Evolutionary conservation across 2,113 vertebrate genomes (phyloP).

Genomic region (Cynoglossus semilaevis): DNA sequence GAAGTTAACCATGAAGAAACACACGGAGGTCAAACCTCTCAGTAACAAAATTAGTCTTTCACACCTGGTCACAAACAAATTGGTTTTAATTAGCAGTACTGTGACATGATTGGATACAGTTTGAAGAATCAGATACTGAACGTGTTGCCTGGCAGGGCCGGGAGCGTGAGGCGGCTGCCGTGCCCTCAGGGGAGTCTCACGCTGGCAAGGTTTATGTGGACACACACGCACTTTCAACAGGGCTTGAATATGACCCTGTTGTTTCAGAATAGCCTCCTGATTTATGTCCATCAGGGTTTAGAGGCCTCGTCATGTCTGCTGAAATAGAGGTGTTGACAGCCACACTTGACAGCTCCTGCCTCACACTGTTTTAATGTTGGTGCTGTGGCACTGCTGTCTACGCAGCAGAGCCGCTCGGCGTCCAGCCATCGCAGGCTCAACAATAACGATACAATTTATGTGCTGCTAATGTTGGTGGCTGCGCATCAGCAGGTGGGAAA

Average conservation of each 20-base stretch:
- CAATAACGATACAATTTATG: conserved; percentile 4
- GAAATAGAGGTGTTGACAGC: conserved; percentile 79
- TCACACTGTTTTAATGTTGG: conserved; percentile 68
- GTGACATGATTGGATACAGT: conserved; percentile 26
- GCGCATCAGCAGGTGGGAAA: neutral
- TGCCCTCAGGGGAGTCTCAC: conserved; percentile 63
- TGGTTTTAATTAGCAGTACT: conserved; percentile 20
- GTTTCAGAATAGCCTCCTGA: conserved; percentile 77
- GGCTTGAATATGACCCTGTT: conserved; percentile 74
- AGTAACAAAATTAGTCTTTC: neutral
- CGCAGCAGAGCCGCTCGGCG: conserved; percentile 6
- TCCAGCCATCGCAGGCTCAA: conserved; percentile 12
- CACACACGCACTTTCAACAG: conserved; percentile 65
- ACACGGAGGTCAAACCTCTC: too few species aligned
- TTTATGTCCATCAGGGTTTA: conserved; percentile 77
- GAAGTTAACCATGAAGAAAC: too few species aligned
- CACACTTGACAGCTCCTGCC: conserved; percentile 70
- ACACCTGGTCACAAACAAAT: conserved; percentile 4
- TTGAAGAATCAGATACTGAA: conserved; percentile 25
- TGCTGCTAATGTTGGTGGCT: neutral
- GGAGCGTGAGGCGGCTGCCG: conserved; percentile 28
- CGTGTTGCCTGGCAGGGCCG: conserved; percentile 38
- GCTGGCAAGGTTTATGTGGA: conserved; percentile 69
- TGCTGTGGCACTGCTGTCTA: conserved; percentile 34
- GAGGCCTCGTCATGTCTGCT: conserved; percentile 69